Evolutionary conservation across 2,113 vertebrate genomes (phyloP).

Genomic region (Bombycilla garrulus): DNA sequence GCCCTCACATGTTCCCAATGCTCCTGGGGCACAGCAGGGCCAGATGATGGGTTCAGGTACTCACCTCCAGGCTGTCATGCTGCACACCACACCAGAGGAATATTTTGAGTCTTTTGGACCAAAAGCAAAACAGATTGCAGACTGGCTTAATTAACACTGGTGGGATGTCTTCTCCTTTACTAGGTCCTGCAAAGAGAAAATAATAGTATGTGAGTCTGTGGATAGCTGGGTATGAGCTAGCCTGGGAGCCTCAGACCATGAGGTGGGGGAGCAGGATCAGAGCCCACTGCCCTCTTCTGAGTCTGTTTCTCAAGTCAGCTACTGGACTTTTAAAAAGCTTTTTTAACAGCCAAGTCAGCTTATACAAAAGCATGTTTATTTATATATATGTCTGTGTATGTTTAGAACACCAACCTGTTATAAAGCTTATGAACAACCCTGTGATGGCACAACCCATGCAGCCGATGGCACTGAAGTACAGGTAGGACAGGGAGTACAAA

Average conservation of each 20-base stretch:
- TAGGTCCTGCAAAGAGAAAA: conserved; percentile 65
- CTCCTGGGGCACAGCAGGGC: not conserved
- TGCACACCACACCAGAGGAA: conserved; percentile 76
- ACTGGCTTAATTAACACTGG: conserved; percentile 78
- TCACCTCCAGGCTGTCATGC: conserved; percentile 66
- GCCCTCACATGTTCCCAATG: accelerated
- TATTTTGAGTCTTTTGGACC: conserved; percentile 74
- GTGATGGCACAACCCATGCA: conserved; percentile 69
- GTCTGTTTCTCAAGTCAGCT: not conserved
- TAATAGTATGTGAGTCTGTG: accelerated
- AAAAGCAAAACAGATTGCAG: conserved; percentile 80
- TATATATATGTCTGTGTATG: accelerated
- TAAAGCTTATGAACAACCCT: conserved; percentile 77
- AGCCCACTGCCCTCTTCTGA: not conserved
- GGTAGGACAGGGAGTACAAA: conserved; percentile 86
- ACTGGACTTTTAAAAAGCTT: not conserved
- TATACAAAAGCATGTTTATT: not conserved
- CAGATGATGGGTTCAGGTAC: accelerated
- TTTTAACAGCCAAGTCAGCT: not conserved
- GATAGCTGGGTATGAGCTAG: not conserved
- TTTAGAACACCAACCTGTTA: conserved; percentile 73
- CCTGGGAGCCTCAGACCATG: not conserved
- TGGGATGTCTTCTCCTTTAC: conserved; percentile 70
- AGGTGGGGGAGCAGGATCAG: accelerated
- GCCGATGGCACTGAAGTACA: conserved; percentile 82